Conservation (phyloP, 53 echinoderm and acorn worm genomes). For the Patiria pectinifera region DNA sequence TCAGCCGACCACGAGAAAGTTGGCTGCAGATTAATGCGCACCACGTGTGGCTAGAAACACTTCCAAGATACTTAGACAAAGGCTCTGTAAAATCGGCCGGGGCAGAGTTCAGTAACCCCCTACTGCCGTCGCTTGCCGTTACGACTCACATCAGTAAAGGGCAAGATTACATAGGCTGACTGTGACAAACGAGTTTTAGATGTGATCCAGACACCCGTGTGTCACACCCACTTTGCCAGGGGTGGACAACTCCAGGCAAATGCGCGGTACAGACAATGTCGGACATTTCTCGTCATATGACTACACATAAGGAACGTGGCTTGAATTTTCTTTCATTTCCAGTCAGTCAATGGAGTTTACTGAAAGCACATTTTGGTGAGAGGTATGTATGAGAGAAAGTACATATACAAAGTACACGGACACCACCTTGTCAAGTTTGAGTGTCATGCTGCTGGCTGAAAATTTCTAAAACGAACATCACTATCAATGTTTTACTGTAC, state of each 20-base stretch:
- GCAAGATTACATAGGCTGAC: not conserved
- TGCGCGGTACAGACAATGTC: not conserved
- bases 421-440: too few species aligned
- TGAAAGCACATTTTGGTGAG: too few species aligned
- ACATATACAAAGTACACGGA: too few species aligned
- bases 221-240: not conserved
- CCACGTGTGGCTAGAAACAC: slow-evolving; percentile 32
- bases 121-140: not conserved
- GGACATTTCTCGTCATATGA: not conserved
- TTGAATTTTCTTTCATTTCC: too few species aligned
- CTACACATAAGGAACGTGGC: too few species aligned
- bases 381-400: too few species aligned
- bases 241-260: too few species aligned
- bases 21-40: slow-evolving; percentile 26
- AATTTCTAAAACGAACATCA: too few species aligned
- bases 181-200: not conserved
- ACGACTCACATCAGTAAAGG: not conserved
- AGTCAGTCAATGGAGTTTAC: too few species aligned
- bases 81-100: not conserved
- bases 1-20: not conserved
- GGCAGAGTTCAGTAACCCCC: slow-evolving; percentile 2
- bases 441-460: too few species aligned
- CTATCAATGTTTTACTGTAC: too few species aligned
- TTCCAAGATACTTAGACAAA: not conserved
- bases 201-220: not conserved